Evolutionary conservation across 2,113 vertebrate species (phyloP).

Genomic region (Tragelaphus imberbis): DNA sequence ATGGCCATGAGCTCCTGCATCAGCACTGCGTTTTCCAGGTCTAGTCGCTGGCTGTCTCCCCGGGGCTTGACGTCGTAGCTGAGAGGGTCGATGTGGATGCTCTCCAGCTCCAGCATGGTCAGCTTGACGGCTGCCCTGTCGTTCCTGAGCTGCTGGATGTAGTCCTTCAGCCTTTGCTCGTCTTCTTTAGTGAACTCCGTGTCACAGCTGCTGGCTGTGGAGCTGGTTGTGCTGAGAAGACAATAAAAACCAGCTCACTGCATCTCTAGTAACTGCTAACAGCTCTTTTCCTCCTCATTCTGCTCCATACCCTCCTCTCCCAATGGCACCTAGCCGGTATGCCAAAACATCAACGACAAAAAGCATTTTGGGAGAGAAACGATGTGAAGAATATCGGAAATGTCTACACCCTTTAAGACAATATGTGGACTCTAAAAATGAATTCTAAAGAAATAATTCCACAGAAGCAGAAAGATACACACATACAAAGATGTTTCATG

Average conservation of each 20-base stretch:
- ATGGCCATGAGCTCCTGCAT: constrained; percentile 95
- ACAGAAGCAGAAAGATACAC: not conserved
- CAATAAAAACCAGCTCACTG: not conserved
- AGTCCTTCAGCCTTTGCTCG: constrained; percentile 89
- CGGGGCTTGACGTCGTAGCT: constrained; percentile 87
- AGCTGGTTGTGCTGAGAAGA: constrained; percentile 87
- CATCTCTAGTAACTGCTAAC: rapidly evolving
- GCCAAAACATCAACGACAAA: not conserved
- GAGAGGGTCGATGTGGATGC: constrained; percentile 89
- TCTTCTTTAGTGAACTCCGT: constrained; percentile 91
- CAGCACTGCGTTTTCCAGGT: constrained; percentile 90
- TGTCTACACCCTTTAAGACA: not conserved
- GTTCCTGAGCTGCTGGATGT: constrained; percentile 89
- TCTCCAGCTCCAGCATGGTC: constrained; percentile 90
- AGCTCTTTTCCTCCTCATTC: not conserved
- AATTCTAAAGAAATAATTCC: not conserved
- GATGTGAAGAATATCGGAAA: not conserved
- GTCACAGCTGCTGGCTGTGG: constrained; percentile 90
- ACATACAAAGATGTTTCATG: not conserved
- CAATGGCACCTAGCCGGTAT: not conserved
- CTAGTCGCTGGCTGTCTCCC: constrained; percentile 87
- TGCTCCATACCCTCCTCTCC: not conserved
- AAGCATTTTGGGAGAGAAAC: not conserved
- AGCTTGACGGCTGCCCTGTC: constrained; percentile 89
- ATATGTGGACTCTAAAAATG: not conserved